phyloP scores from a whole-genome alignment of 2,888 invertebrate species.

The Cabera pusaria region DNA sequence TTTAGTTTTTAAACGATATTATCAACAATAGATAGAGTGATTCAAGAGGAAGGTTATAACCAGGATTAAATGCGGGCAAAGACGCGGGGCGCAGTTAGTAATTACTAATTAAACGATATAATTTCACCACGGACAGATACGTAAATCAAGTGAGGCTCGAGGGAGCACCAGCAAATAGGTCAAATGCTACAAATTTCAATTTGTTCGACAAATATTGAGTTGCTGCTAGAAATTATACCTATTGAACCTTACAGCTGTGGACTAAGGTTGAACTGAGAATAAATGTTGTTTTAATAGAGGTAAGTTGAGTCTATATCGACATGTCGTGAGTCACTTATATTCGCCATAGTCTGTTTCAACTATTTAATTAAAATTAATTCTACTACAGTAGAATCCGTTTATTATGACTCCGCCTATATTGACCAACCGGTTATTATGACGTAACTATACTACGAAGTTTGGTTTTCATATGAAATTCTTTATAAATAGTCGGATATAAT shows the following conservation, averaged over 20 bases:
- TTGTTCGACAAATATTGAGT: constrained; percentile 37
- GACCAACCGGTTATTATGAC: no score
- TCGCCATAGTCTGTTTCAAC: constrained; percentile 33
- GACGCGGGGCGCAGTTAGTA: no score
- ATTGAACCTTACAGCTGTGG: constrained; percentile 18
- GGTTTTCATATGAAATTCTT: no score
- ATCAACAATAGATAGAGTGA: no score
- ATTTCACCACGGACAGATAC: constrained; percentile 28
- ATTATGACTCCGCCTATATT: no score
- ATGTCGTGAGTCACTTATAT: constrained; percentile 52
- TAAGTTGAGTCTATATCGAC: not conserved
- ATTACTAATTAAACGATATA: constrained; percentile 5
- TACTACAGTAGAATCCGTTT: no score
- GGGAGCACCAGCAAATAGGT: constrained; percentile 55
- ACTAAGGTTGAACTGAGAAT: constrained; percentile 1
- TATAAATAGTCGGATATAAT: no score
- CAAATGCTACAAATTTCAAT: constrained; percentile 66
- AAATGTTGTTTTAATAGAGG: not conserved
- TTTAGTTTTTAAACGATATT: no score
- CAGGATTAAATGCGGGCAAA: no score
- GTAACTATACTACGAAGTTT: no score
- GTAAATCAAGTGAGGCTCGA: constrained; percentile 40
- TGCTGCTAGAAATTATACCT: constrained; percentile 18
- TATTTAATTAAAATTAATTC: constrained; percentile 8
- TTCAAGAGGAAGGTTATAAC: no score